These are phyloP conservation scores for Cyprinodon diabolis DNA, from an alignment of 2,797 vertebrate genomes.

Conservation along the genomic window DNA sequence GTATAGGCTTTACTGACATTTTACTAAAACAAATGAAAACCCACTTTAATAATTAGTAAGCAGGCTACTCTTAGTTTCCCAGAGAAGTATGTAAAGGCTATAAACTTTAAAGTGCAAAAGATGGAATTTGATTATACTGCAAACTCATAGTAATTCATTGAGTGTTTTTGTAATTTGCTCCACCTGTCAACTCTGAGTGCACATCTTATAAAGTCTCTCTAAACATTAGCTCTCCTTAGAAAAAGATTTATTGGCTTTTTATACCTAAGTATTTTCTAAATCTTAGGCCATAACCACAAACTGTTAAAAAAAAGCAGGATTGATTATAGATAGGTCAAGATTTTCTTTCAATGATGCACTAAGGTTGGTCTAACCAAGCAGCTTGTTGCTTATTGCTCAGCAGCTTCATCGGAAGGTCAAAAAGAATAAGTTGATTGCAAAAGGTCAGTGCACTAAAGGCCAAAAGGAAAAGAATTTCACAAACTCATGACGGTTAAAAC, in stretches of 20 bases:
- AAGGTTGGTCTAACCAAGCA: slow-evolving; percentile 19
- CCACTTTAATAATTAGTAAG: slow-evolving; percentile 6
- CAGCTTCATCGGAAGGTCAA: slow-evolving; percentile 56
- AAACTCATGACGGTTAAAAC: slow-evolving; percentile 39
- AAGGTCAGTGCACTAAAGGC: slow-evolving; percentile 56
- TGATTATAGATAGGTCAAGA: slow-evolving; percentile 30
- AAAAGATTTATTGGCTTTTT: background rate
- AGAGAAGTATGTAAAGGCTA: background rate
- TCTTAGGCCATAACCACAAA: background rate
- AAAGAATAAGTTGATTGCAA: slow-evolving; percentile 48
- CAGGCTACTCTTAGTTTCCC: background rate
- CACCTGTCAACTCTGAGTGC: background rate
- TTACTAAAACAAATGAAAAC: slow-evolving; percentile 1
- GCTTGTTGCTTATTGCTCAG: slow-evolving; percentile 40
- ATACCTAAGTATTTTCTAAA: background rate
- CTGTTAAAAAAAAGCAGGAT: slow-evolving; percentile 3
- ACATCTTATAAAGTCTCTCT: background rate
- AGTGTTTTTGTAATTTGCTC: background rate
- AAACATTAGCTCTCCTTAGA: background rate
- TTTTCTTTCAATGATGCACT: slow-evolving; percentile 28
- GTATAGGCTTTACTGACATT: background rate
- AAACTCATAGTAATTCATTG: background rate
- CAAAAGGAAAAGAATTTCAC: slow-evolving; percentile 36
- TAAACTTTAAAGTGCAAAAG: background rate
- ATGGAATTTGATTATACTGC: background rate